Conservation (phyloP, 2,888 invertebrate species). For the Leucozona laternaria region DNA sequence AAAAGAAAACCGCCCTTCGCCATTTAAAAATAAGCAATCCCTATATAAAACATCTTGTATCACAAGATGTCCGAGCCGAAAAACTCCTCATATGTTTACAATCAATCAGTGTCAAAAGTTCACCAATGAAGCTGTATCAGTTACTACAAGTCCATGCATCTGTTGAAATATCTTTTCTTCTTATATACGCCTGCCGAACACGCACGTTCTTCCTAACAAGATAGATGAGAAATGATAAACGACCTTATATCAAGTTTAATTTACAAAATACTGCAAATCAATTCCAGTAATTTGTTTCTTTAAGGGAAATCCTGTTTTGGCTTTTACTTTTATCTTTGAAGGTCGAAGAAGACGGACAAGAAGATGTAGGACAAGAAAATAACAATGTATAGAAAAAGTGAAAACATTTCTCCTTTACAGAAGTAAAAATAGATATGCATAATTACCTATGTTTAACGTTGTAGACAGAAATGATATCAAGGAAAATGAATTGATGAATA, state of each 20-base stretch:
- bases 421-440: neutral
- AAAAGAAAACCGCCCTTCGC: neutral
- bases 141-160: slow-evolving; percentile 14
- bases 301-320: neutral
- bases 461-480: neutral
- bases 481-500: slow-evolving; percentile 5
- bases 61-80: neutral
- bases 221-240: slow-evolving; percentile 33
- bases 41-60: neutral
- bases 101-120: slow-evolving; percentile 36
- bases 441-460: too few species aligned
- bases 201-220: neutral
- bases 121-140: slow-evolving; percentile 37
- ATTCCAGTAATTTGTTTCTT: slow-evolving; percentile 24
- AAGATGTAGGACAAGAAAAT: neutral
- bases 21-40: neutral
- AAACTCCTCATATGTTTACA: neutral
- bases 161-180: neutral
- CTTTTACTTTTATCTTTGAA: neutral
- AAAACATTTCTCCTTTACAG: neutral
- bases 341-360: neutral
- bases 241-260: slow-evolving; percentile 29
- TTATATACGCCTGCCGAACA: neutral
- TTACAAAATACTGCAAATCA: slow-evolving; percentile 28
- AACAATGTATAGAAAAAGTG: neutral